phyloP scores from a whole-genome alignment of 2,113 vertebrate species.

The Psophia crepitans region DNA sequence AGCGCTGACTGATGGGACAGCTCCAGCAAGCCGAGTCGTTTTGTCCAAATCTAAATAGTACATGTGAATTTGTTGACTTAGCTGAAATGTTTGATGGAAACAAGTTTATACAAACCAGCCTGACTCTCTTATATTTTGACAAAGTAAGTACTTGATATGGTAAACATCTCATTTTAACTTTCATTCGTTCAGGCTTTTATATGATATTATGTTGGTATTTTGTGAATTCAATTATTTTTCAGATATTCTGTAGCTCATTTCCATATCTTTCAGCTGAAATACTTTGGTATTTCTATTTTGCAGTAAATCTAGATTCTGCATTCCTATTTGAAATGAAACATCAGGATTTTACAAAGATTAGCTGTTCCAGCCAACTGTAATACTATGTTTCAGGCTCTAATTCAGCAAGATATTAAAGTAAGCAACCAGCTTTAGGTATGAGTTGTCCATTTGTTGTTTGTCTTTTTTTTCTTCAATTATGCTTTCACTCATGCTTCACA shows the following conservation, averaged over 20 bases:
- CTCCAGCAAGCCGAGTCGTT: neutral
- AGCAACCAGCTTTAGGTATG: neutral
- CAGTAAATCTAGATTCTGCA: neutral
- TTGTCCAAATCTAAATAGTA: neutral
- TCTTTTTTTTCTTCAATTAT: neutral
- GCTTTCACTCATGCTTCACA: neutral
- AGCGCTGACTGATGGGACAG: neutral
- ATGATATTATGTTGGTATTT: neutral
- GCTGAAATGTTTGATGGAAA: neutral
- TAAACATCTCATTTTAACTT: constrained; percentile 40
- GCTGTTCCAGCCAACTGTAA: neutral
- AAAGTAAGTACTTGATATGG: constrained; percentile 11
- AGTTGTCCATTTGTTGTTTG: neutral
- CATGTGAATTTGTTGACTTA: neutral
- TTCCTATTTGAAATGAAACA: constrained; percentile 15
- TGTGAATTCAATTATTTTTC: constrained; percentile 21
- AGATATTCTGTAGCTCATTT: constrained; percentile 9
- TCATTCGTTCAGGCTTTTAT: neutral
- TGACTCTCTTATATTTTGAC: neutral
- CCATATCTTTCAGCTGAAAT: constrained; percentile 8
- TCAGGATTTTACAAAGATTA: neutral
- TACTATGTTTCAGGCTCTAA: neutral
- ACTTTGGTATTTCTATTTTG: constrained; percentile 16
- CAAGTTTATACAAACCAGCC: neutral
- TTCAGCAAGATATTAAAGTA: constrained; percentile 27